Base-by-base conservation (phyloP, 2,797 vertebrate species). In the Acomys russatus region DNA sequence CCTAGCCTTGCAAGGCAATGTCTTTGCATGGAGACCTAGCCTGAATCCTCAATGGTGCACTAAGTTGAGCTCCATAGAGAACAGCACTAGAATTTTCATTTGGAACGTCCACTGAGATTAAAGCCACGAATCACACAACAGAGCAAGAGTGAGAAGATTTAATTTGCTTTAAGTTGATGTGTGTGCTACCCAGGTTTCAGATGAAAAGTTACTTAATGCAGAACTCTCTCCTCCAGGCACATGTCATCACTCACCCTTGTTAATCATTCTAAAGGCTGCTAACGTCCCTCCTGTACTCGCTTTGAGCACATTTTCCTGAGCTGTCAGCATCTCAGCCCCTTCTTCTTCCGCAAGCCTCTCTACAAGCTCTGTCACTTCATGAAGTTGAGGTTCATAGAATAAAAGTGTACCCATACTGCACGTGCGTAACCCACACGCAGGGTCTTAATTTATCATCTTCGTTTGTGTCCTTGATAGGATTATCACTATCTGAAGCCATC, bases 121-220 rank as follows among this genome's bases (percentile, higher is more conserved):
- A 86, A 96, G 56, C 70, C 44, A 88, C 0, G 30, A 90, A 11
- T 89, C 74, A 91, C 33, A 74, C 71, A 90, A 80, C 71, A 49
- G 9, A 35, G 68, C 8, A 86, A 71, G 35, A 80, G 51, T 30
- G n/a, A 95, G 93, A 44, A 77, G 1, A 28, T n/a, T 63, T 22
- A 59, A 90, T 82, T 56, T 38, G 49, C 25, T 74, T 90, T 68
- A 90, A 82, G 17, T 35, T 76, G 33, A 88, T 93, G 9, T 9
- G 9, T 49, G 35, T 35, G 30, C 22, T 90, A 38, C 28, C 14
- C 15, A 38, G 33, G 25, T 23, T 56, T 76, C 76, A 15, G 20
- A 17, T 59, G 22, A 63, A 76, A 88, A 35, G 15, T 88, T 23
- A 64, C 14, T 86, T 64, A 30, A 59, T 33, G 38, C 1, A 83